A percentile compares a stretch with the other conserved stretches of the same genome.
These are phyloP conservation scores for Aramus guarauna DNA, from an alignment of 2,113 vertebrate genomes.

Conservation along the genomic window DNA sequence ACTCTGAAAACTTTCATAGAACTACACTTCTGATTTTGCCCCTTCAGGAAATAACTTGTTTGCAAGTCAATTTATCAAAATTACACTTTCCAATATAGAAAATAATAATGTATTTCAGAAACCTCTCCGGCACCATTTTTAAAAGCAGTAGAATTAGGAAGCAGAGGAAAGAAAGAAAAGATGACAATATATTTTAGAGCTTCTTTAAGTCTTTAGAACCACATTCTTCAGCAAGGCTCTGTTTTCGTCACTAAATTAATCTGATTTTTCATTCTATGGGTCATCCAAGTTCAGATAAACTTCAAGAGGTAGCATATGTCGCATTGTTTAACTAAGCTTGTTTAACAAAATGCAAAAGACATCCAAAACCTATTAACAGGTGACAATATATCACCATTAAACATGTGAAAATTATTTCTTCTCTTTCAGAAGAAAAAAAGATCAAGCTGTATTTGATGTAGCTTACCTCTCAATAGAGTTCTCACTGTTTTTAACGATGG, in stretches of 20 bases:
- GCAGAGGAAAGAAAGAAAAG: conserved; percentile 45
- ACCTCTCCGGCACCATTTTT: conserved; percentile 8
- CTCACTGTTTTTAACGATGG: conserved; percentile 41
- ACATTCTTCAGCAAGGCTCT: not conserved
- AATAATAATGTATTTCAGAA: conserved; percentile 44
- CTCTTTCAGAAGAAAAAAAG: not conserved
- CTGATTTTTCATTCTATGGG: not conserved
- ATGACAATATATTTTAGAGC: conserved; percentile 31
- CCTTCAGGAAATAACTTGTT: conserved; percentile 45
- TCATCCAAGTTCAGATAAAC: conserved; percentile 50
- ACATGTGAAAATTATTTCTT: not conserved
- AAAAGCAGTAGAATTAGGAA: conserved; percentile 32
- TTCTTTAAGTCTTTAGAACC: conserved; percentile 33
- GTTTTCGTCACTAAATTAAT: not conserved
- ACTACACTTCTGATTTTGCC: not conserved
- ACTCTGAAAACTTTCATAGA: not conserved
- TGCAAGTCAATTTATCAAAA: conserved; percentile 49
- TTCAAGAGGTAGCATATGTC: conserved; percentile 14
- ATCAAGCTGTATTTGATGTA: not conserved
- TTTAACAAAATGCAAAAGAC: conserved; percentile 48
- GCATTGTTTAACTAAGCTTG: conserved; percentile 19
- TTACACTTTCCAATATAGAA: conserved; percentile 22
- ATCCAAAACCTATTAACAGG: conserved; percentile 27
- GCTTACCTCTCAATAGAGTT: not conserved
- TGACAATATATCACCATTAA: not conserved